Evolutionary conservation across 2,888 invertebrate species (phyloP).

Genomic region (Isotomurus palustris): DNA sequence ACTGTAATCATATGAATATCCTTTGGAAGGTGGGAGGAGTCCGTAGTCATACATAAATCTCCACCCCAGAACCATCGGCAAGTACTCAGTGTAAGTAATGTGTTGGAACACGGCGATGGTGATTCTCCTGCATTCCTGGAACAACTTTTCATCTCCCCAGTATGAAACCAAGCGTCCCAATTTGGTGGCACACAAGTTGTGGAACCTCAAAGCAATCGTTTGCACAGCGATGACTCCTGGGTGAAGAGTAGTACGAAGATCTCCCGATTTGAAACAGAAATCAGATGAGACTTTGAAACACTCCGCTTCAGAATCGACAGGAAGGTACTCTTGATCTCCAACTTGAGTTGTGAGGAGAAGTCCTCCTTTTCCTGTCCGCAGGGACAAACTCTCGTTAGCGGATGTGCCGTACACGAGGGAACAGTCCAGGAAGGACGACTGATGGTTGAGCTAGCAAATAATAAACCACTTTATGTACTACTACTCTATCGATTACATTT

Average conservation of each 20-base stretch:
- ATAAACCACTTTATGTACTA: not conserved
- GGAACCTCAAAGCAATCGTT: conserved; percentile 30
- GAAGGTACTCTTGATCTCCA: conserved; percentile 37
- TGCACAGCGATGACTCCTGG: conserved; percentile 37
- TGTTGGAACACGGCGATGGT: conserved; percentile 42
- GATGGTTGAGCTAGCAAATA: conserved; percentile 30
- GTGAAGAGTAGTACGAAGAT: conserved; percentile 41
- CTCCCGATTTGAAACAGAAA: conserved; percentile 43
- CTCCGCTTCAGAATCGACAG: conserved; percentile 38
- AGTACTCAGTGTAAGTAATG: conserved; percentile 39
- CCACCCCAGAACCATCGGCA: conserved; percentile 40
- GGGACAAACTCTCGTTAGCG: conserved; percentile 23
- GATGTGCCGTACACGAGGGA: conserved; percentile 39
- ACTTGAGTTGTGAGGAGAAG: conserved; percentile 39
- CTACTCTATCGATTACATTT: not conserved
- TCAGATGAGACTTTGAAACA: conserved; percentile 36
- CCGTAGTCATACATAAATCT: conserved; percentile 45
- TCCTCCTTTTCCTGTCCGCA: conserved; percentile 33
- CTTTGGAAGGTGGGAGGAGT: conserved; percentile 45
- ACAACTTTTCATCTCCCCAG: conserved; percentile 43
- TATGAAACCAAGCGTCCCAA: conserved; percentile 33
- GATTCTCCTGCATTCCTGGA: conserved; percentile 40
- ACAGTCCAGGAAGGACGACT: conserved; percentile 34
- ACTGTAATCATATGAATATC: conserved; percentile 49
- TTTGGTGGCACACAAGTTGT: conserved; percentile 41